phyloP scores from a whole-genome alignment of 2,113 vertebrate species.

The Corythoichthys haematopterus region DNA sequence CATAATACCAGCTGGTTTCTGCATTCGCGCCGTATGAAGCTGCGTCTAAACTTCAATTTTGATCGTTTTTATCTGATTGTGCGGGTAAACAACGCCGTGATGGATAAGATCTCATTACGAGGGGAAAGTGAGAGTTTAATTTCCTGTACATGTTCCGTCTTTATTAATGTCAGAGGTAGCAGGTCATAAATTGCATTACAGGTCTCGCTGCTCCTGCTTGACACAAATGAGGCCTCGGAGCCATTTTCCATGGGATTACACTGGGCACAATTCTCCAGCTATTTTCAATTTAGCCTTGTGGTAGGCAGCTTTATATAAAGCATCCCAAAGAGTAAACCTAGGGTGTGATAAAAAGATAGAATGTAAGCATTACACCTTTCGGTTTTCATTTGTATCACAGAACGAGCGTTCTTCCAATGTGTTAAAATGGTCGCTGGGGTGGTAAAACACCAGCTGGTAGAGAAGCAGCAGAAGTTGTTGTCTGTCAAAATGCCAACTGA shows the following conservation, averaged over 20 bases:
- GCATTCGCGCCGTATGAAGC: slow-evolving; percentile 38
- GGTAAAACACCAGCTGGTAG: slow-evolving; percentile 36
- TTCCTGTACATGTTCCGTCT: slow-evolving; percentile 75
- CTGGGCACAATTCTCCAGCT: slow-evolving; percentile 36
- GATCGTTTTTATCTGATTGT: slow-evolving; percentile 69
- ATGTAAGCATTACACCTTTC: slow-evolving; percentile 19
- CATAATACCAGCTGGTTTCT: slow-evolving; percentile 56
- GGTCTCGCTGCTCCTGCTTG: slow-evolving; percentile 35
- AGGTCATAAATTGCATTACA: slow-evolving; percentile 64
- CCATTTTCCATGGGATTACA: slow-evolving; percentile 46
- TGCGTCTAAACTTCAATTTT: slow-evolving; percentile 60
- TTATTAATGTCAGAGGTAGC: slow-evolving; percentile 74
- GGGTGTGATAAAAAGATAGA: slow-evolving; percentile 19
- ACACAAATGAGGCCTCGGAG: slow-evolving; percentile 54
- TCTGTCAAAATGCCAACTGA: slow-evolving; percentile 36
- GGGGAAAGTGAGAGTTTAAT: slow-evolving; percentile 74
- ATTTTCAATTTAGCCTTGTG: slow-evolving; percentile 27
- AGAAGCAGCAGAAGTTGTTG: slow-evolving; percentile 28
- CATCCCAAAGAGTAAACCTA: slow-evolving; percentile 9
- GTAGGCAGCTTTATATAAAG: background rate
- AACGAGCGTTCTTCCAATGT: slow-evolving; percentile 7
- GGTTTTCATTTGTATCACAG: slow-evolving; percentile 27
- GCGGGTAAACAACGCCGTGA: slow-evolving; percentile 70
- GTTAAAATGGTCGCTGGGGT: slow-evolving; percentile 21
- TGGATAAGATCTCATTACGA: slow-evolving; percentile 74